These are phyloP conservation scores for Paracanthobrama guichenoti DNA, from an alignment of 2,113 vertebrate genomes.

Conservation along the genomic window DNA sequence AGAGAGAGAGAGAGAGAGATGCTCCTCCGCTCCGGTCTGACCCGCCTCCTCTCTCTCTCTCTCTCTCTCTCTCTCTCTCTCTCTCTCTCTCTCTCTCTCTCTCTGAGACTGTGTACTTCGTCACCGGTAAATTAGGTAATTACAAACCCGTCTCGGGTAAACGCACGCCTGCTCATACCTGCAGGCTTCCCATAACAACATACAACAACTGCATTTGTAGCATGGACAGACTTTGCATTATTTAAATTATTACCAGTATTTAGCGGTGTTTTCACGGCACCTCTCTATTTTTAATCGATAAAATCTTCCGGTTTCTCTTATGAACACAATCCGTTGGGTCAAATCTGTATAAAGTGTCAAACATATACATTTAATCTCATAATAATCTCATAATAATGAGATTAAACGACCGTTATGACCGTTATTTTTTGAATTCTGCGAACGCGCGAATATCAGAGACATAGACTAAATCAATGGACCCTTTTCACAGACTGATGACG, in stretches of 20 bases:
- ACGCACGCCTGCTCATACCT: constrained; percentile 45
- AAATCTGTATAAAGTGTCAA: background rate
- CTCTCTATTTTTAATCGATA: background rate
- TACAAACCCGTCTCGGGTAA: constrained; percentile 23
- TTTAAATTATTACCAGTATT: background rate
- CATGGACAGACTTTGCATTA: background rate
- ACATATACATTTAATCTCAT: background rate
- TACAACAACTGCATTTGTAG: constrained; percentile 9
- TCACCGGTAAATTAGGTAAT: constrained; percentile 18
- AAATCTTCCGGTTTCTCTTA: background rate
- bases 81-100: background rate
- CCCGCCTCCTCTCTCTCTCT: background rate
- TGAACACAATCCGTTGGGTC: background rate
- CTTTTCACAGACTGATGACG: no score
- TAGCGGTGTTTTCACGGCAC: background rate
- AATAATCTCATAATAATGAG: no score
- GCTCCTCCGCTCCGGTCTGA: background rate
- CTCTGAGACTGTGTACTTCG: background rate
- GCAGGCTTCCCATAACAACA: constrained; percentile 54
- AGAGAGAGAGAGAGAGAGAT: constrained; percentile 4
- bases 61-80: background rate
- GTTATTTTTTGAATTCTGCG: background rate
- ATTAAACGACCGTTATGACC: background rate
- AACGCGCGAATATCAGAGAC: background rate
- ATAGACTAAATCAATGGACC: background rate